These are phyloP conservation scores for Aphelenchoides avenae DNA, from an alignment of 1,140 invertebrate species.

Conservation along the genomic window DNA sequence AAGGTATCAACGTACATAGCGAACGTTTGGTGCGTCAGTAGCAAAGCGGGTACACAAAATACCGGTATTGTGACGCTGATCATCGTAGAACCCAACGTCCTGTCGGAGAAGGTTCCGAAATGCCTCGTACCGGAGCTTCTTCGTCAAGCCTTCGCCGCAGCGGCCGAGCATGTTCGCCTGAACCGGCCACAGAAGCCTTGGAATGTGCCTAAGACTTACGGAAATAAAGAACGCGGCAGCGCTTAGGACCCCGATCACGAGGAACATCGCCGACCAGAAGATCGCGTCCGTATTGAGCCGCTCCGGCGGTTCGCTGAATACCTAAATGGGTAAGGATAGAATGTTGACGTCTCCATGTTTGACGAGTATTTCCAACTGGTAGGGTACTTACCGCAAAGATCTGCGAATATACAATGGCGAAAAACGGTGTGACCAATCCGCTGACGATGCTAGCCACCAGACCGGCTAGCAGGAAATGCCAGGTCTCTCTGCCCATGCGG, in stretches of 20 bases:
- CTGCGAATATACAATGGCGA: constrained; percentile 56
- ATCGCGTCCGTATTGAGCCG: constrained; percentile 60
- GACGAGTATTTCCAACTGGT: neutral
- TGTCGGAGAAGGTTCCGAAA: constrained; percentile 64
- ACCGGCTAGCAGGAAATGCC: constrained; percentile 42
- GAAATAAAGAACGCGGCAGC: constrained; percentile 62
- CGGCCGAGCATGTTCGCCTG: constrained; percentile 49
- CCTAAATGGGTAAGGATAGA: too few species aligned
- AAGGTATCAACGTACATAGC: constrained; percentile 52
- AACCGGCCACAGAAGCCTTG: too few species aligned
- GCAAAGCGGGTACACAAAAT: constrained; percentile 63
- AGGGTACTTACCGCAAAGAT: constrained; percentile 53
- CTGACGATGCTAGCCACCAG: constrained; percentile 48
- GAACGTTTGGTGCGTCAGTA: constrained; percentile 64
- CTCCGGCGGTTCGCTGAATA: constrained; percentile 63
- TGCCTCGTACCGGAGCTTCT: constrained; percentile 60
- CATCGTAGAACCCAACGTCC: constrained; percentile 65
- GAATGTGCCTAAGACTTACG: too few species aligned
- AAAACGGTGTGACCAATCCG: constrained; percentile 54
- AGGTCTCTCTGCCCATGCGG: constrained; percentile 44
- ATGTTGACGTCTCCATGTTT: constrained; percentile 54
- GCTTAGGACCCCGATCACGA: constrained; percentile 62
- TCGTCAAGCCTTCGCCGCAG: constrained; percentile 63
- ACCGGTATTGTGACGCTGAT: constrained; percentile 63
- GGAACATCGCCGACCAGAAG: constrained; percentile 66